Evolutionary conservation across 2,113 vertebrate species (phyloP), one percentile per base, ranked within the genome.

Genomic region (Melanotaenia duboulayi): DNA sequence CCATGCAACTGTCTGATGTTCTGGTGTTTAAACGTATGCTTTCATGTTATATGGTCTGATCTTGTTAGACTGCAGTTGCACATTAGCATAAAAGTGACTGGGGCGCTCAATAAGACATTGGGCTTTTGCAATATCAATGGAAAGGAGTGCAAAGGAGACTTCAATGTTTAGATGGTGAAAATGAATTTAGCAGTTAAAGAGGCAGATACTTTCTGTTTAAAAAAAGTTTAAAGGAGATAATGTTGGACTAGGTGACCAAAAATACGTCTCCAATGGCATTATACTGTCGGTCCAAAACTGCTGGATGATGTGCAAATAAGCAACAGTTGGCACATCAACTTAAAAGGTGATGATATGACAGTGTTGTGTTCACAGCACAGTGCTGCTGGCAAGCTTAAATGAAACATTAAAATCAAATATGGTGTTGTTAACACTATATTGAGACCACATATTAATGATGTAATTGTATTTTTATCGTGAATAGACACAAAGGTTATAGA

Each of bases 381-480:
- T 28, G 23, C 7, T 5, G 8, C 35, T 61, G 22, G 22, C 28
- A 55, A 57, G 12, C 52, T 59, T 46, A 46, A 68, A 76, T 63
- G 14, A n/a, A 11, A 56, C 5, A 35, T 16, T 46, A 39, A 44
- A 54, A 61, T 24, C 12, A 65, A 74, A 64, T 42, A 64, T 17
- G 5, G 48, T 14, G 10, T 37, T 49, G n/a, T 63, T 62, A 54
- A 57, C 54, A 28, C 42, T 54, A 35, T 61, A 24, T 32, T 55
- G 12, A 14, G 19, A 46, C 22, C 1, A 16, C 61, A 55, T 13
- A 71, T 63, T 60, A 52, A 64, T 50, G n/a, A 49, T 8, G 50
- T 28, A 14, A 57, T 80, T 60, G 22, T 1, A 23, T 72, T 68
- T 61, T 72, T 35, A 72, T 49, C 22, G 28, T 68, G 24, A 71